phyloP scores from a whole-genome alignment of 2,797 vertebrate genomes.

The Epinephelus malabaricus region DNA sequence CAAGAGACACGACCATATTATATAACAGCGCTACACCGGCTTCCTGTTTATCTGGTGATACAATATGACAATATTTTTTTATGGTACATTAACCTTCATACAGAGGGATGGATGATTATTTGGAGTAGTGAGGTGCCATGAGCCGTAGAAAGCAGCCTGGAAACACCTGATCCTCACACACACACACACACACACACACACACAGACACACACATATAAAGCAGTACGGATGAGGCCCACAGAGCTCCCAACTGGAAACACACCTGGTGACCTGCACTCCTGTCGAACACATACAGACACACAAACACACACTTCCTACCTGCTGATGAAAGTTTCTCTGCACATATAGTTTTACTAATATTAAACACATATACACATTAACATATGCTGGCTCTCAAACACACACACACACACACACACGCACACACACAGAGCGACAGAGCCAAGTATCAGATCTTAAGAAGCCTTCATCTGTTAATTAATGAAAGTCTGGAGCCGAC shows the following conservation, averaged over 20 bases:
- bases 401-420: neutral
- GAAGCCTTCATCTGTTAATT: conserved; percentile 57
- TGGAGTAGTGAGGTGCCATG: conserved; percentile 6
- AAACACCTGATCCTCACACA: conserved; percentile 62
- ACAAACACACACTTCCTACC: neutral
- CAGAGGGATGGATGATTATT: neutral
- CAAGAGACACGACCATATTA: too few relatives aligned
- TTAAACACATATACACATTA: neutral
- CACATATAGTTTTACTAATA: neutral
- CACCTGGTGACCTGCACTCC: conserved; percentile 42
- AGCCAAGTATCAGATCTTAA: conserved; percentile 23
- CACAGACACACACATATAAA: conserved; percentile 9
- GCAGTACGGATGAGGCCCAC: neutral
- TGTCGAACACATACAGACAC: neutral
- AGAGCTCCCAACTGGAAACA: conserved; percentile 44
- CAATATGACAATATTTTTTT: neutral
- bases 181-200: conserved; percentile 26
- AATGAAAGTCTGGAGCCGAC: conserved; percentile 47
- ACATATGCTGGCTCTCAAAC: neutral
- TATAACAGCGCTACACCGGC: too few relatives aligned
- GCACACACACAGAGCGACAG: neutral
- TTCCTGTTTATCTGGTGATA: too few relatives aligned
- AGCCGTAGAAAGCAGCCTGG: conserved; percentile 46
- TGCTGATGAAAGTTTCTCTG: neutral
- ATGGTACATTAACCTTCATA: neutral